Evolutionary conservation across 2,113 vertebrate genomes (phyloP).

Genomic region (Chroicocephalus ridibundus): DNA sequence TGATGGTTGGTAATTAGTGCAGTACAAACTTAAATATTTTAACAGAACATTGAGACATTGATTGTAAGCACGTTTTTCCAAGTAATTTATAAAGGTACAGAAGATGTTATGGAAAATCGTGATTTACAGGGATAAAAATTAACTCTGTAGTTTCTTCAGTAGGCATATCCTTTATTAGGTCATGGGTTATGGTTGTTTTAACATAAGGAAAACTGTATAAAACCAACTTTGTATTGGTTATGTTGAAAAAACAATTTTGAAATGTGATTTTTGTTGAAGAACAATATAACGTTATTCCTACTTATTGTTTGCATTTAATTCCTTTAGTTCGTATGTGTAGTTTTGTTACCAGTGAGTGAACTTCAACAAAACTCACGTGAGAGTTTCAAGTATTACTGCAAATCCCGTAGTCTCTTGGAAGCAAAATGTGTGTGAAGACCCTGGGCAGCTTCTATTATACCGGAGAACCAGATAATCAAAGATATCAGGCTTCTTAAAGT

Average conservation of each 20-base stretch:
- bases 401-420: not conserved
- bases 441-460: not conserved
- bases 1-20: not conserved
- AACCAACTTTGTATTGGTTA: not conserved
- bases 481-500: not conserved
- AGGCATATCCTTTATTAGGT: not conserved
- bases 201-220: not conserved
- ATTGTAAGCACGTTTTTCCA: not conserved
- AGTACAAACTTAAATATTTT: not conserved
- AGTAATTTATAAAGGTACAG: not conserved
- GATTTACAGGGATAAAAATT: not conserved
- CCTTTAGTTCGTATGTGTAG: not conserved
- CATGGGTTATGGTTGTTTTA: not conserved
- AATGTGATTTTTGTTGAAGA: not conserved
- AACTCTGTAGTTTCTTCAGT: not conserved
- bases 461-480: not conserved
- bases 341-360: not conserved
- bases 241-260: not conserved
- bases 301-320: not conserved
- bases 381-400: not conserved
- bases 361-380: not conserved
- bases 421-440: not conserved
- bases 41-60: not conserved
- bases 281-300: not conserved
- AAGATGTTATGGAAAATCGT: not conserved